phyloP scores from a whole-genome alignment of 2,797 vertebrate species.

The Florisuga fusca region DNA sequence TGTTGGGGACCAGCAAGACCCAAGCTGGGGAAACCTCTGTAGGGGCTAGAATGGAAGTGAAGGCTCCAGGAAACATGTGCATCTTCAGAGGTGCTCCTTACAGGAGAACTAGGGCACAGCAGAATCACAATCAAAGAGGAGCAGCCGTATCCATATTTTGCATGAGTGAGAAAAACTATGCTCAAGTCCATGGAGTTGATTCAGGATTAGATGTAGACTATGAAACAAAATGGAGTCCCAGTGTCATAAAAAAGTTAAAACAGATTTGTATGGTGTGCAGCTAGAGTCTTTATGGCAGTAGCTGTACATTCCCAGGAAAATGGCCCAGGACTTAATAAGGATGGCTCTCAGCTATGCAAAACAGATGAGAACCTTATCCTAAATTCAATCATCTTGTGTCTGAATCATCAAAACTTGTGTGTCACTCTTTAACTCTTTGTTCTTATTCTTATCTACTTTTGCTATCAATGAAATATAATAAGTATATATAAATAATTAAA shows the following conservation, averaged over 20 bases:
- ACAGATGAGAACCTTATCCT: not conserved
- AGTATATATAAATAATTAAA: not conserved
- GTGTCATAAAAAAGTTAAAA: not conserved
- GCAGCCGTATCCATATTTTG: not conserved
- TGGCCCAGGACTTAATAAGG: not conserved
- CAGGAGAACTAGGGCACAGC: not conserved
- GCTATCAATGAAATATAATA: not conserved
- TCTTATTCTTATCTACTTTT: not conserved
- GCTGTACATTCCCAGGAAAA: not conserved
- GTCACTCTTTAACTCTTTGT: not conserved
- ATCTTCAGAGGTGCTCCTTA: not conserved
- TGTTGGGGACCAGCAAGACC: not conserved
- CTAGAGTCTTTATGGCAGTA: not conserved
- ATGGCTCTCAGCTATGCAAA: not conserved
- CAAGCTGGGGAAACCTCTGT: not conserved
- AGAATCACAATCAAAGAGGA: not conserved
- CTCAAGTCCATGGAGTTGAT: not conserved
- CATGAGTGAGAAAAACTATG: not conserved
- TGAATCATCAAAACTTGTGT: not conserved
- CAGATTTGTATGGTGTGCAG: not conserved
- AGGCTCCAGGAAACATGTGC: not conserved
- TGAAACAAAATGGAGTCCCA: not conserved
- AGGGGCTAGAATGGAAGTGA: not conserved
- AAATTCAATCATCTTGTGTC: not conserved
- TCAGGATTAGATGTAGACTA: not conserved